These are phyloP conservation scores for Morone saxatilis DNA, from an alignment of 2,113 vertebrate species.

Conservation along the genomic window DNA sequence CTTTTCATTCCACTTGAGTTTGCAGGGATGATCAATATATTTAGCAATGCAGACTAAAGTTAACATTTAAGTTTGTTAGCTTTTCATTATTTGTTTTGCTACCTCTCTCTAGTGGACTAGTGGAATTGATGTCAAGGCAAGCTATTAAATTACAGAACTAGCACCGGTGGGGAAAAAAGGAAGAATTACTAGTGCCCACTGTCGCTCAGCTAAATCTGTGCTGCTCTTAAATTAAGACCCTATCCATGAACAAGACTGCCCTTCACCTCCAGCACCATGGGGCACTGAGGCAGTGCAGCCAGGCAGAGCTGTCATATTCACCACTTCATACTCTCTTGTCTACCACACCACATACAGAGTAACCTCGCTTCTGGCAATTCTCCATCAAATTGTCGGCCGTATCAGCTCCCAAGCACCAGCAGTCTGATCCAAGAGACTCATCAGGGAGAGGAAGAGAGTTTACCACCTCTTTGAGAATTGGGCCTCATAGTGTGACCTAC, in stretches of 20 bases:
- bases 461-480: slow-evolving; percentile 34
- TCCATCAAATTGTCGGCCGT: slow-evolving; percentile 54
- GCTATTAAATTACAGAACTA: background rate
- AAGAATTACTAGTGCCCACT: slow-evolving; percentile 7
- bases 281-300: slow-evolving; percentile 8
- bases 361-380: slow-evolving; percentile 34
- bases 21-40: background rate
- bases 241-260: slow-evolving; percentile 38
- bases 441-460: slow-evolving; percentile 35
- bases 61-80: background rate
- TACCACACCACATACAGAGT: slow-evolving; percentile 24
- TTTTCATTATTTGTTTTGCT: background rate
- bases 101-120: background rate
- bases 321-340: slow-evolving; percentile 26
- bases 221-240: slow-evolving; percentile 38
- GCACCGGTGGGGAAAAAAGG: background rate
- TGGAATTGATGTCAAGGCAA: background rate
- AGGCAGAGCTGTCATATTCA: slow-evolving; percentile 19
- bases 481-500: slow-evolving; percentile 39
- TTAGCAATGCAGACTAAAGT: background rate
- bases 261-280: slow-evolving; percentile 27
- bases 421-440: slow-evolving; percentile 43
- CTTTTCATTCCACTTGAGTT: background rate
- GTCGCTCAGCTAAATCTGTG: slow-evolving; percentile 35
- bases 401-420: slow-evolving; percentile 39